Evolutionary conservation across 2,113 vertebrate species (phyloP).

Genomic region (Plectropomus leopardus): DNA sequence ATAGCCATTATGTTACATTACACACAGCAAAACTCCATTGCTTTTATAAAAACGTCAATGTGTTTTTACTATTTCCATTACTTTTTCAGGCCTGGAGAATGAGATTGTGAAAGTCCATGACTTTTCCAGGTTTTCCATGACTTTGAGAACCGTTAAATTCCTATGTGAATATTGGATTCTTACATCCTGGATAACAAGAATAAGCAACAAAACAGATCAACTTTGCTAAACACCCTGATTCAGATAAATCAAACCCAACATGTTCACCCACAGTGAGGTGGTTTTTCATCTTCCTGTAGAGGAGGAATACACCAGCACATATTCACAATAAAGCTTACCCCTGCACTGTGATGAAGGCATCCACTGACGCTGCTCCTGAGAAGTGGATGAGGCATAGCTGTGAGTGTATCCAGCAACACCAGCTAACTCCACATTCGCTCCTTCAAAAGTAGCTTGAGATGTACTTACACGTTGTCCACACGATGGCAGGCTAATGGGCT

Average conservation of each 20-base stretch:
- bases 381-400: neutral
- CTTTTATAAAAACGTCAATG: no score
- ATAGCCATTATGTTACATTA: no score
- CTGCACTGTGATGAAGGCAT: slow-evolving; percentile 12
- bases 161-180: no score
- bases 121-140: no score
- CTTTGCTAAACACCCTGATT: no score
- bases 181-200: no score
- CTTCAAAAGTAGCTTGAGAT: slow-evolving; percentile 13
- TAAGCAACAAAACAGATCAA: no score
- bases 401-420: neutral
- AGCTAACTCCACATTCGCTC: neutral
- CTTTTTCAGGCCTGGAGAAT: no score
- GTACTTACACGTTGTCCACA: slow-evolving; percentile 28
- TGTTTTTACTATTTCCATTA: no score
- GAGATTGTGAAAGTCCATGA: no score
- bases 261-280: neutral
- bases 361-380: slow-evolving; percentile 52
- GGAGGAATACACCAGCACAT: neutral
- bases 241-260: neutral
- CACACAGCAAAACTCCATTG: no score
- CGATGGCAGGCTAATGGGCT: neutral
- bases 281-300: neutral
- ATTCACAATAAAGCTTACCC: slow-evolving; percentile 33
- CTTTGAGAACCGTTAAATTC: no score